These are phyloP conservation scores for Norana najaformis DNA, from an alignment of 2,888 invertebrate genomes.

Conservation along the genomic window DNA sequence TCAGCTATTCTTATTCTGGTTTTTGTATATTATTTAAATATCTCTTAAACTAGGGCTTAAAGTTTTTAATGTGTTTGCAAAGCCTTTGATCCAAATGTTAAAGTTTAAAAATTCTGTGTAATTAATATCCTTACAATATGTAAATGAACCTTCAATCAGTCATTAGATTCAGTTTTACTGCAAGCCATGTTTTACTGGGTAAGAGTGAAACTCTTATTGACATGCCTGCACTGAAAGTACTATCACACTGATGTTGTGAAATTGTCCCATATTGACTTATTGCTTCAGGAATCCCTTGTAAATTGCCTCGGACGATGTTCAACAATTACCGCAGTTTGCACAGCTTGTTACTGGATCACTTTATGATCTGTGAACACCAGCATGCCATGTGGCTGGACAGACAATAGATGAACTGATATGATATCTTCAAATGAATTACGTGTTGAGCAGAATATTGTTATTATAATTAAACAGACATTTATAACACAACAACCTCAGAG, in stretches of 20 bases:
- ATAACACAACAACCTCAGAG: too few relatives aligned
- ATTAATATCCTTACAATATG: neutral
- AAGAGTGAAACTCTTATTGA: neutral
- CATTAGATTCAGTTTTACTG: neutral
- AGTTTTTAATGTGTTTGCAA: neutral
- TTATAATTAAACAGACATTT: too few relatives aligned
- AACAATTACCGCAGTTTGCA: neutral
- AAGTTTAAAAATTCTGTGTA: neutral
- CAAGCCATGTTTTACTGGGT: neutral
- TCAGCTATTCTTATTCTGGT: neutral
- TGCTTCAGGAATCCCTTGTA: neutral
- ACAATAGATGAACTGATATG: neutral
- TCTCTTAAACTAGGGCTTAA: neutral
- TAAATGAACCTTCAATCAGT: neutral
- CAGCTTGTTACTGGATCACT: neutral
- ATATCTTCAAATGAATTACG: neutral
- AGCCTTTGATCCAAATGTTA: neutral
- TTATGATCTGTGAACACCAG: neutral
- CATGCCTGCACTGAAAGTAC: neutral
- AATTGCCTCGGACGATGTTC: neutral
- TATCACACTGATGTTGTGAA: neutral
- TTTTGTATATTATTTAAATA: neutral
- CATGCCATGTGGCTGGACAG: neutral
- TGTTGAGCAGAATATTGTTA: too few relatives aligned
- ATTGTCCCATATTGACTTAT: neutral